These are phyloP conservation scores for Amblyjoppa fuscipennis DNA, from an alignment of 2,888 invertebrate genomes.

Conservation along the genomic window DNA sequence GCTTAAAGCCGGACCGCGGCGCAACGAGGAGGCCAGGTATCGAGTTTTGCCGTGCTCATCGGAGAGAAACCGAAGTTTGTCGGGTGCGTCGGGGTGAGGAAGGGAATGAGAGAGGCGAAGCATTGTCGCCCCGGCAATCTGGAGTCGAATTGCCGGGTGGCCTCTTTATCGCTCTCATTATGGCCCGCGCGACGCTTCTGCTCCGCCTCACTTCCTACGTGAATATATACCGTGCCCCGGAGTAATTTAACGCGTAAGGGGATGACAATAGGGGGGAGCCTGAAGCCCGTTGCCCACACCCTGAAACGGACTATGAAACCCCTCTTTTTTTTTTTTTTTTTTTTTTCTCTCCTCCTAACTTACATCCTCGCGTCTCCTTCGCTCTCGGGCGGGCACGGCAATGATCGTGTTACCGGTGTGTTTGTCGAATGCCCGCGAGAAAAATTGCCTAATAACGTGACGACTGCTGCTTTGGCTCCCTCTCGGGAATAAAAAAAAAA, in stretches of 20 bases:
- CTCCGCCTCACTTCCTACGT: slow-evolving; percentile 71
- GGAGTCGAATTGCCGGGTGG: slow-evolving; percentile 81
- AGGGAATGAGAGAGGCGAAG: slow-evolving; percentile 50
- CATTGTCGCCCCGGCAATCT: slow-evolving; percentile 81
- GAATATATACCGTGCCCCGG: slow-evolving; percentile 73
- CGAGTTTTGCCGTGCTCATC: slow-evolving; percentile 72
- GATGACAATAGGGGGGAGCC: slow-evolving; percentile 77
- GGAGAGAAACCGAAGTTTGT: slow-evolving; percentile 81
- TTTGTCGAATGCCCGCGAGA: slow-evolving; percentile 72
- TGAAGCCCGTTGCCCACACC: slow-evolving; percentile 75
- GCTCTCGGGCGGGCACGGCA: slow-evolving; percentile 70
- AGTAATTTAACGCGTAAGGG: slow-evolving; percentile 83
- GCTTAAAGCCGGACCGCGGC: slow-evolving; percentile 67
- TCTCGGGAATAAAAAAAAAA: slow-evolving; percentile 14
- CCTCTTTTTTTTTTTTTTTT: slow-evolving; percentile 23
- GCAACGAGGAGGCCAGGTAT: slow-evolving; percentile 69
- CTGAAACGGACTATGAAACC: slow-evolving; percentile 51
- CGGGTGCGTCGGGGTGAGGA: slow-evolving; percentile 65
- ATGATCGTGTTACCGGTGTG: slow-evolving; percentile 80
- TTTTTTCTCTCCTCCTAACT: slow-evolving; percentile 52
- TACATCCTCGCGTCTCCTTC: slow-evolving; percentile 51
- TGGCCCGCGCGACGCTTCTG: slow-evolving; percentile 59
- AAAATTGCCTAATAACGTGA: slow-evolving; percentile 72
- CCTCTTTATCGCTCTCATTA: slow-evolving; percentile 40
- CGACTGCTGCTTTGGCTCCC: slow-evolving; percentile 58